Evolutionary conservation across 2,797 vertebrate genomes (phyloP).

Genomic region (Anabas testudineus): DNA sequence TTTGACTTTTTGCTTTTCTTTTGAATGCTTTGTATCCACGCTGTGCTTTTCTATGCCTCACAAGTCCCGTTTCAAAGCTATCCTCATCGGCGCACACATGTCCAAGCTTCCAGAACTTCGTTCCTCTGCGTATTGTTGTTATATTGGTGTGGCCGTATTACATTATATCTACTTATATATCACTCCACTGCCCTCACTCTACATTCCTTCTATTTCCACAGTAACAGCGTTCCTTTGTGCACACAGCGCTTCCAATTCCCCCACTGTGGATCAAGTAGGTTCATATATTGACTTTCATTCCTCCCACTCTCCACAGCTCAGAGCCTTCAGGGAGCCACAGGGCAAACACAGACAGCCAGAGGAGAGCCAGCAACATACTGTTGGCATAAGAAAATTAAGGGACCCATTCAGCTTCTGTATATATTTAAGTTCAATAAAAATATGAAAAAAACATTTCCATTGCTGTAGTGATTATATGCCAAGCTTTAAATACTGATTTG

Average conservation of each 20-base stretch:
- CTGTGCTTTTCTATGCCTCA: conserved; percentile 6
- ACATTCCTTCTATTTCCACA: conserved; percentile 14
- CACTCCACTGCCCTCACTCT: background rate
- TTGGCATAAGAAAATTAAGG: conserved; percentile 4
- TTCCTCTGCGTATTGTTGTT: background rate
- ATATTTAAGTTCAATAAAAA: background rate
- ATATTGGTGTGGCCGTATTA: background rate
- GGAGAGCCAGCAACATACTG: conserved; percentile 8
- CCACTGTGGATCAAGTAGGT: conserved; percentile 24
- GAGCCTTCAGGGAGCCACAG: conserved; percentile 27
- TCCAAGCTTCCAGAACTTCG: background rate
- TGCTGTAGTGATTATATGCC: background rate
- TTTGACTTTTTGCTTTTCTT: background rate
- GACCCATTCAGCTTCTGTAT: conserved; percentile 2
- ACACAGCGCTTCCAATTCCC: conserved; percentile 6
- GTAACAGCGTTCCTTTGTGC: conserved; percentile 13
- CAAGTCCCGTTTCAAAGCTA: background rate
- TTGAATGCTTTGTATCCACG: background rate
- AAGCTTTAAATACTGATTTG: background rate
- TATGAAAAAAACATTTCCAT: background rate
- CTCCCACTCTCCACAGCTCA: conserved; percentile 13
- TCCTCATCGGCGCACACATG: background rate
- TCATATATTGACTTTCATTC: conserved; percentile 51
- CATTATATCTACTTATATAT: background rate
- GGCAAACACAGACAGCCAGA: conserved; percentile 32